Evolutionary conservation across 2,888 invertebrate species (phyloP).

Genomic region (Patella pellucida): DNA sequence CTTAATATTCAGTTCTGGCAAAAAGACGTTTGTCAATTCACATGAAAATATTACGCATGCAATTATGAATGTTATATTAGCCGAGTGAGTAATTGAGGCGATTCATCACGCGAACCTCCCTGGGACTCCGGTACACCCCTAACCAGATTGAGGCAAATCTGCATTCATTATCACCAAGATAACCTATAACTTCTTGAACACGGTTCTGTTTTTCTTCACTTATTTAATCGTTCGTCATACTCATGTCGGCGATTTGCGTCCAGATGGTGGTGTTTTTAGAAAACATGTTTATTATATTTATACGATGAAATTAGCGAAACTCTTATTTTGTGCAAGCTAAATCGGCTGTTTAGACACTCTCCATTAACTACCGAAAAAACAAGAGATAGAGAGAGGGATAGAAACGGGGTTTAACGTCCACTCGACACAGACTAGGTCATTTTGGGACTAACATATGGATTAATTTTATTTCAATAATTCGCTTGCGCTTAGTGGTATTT

Average conservation of each 20-base stretch:
- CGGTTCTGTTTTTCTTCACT: neutral
- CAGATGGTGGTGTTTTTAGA: neutral
- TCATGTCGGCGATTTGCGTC: neutral
- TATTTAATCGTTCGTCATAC: constrained; percentile 2
- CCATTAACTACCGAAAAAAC: too few species aligned
- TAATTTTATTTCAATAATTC: too few species aligned
- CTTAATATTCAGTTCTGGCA: neutral
- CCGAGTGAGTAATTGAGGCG: neutral
- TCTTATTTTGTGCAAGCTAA: too few species aligned
- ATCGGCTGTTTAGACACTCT: too few species aligned
- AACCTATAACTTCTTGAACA: constrained; percentile 9
- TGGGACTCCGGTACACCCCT: neutral
- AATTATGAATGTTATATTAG: constrained; percentile 3
- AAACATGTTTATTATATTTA: too few species aligned
- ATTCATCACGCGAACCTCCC: neutral
- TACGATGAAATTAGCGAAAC: too few species aligned
- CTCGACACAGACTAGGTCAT: too few species aligned
- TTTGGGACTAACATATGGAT: too few species aligned
- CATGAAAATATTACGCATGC: constrained; percentile 8
- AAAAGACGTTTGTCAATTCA: constrained; percentile 10
- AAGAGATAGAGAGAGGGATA: too few species aligned
- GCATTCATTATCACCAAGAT: constrained; percentile 7
- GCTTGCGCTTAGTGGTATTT: too few species aligned
- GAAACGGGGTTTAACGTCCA: too few species aligned
- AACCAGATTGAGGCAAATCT: neutral